phyloP scores from a whole-genome alignment of 2,797 vertebrate genomes.

The Nyctibius grandis region DNA sequence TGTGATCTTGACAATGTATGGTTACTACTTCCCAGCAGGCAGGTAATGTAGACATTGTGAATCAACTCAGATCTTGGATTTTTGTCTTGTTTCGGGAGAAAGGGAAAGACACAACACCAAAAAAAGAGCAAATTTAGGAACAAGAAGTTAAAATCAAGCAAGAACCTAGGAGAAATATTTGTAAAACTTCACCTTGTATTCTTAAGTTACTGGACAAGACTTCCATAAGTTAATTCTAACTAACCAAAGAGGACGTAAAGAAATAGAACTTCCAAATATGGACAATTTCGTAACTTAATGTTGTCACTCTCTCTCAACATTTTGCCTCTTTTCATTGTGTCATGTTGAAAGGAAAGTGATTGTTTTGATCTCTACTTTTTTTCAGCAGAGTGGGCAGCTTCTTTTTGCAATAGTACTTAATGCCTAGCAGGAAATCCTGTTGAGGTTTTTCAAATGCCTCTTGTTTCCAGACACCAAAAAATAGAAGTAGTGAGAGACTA shows the following conservation, averaged over 20 bases:
- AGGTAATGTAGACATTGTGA: neutral
- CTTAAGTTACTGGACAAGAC: neutral
- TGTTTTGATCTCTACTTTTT: neutral
- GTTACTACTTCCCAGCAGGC: neutral
- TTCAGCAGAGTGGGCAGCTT: neutral
- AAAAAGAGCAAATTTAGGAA: neutral
- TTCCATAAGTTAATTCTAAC: neutral
- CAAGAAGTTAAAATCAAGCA: neutral
- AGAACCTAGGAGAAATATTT: neutral
- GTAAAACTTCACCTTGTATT: neutral
- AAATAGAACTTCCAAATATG: neutral
- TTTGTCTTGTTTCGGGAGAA: neutral
- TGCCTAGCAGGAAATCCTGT: neutral
- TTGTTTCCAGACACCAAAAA: neutral
- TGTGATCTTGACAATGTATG: neutral
- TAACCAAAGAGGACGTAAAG: neutral
- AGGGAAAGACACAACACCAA: neutral
- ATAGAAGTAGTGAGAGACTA: neutral
- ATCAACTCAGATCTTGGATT: neutral
- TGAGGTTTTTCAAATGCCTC: neutral
- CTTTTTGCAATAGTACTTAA: neutral
- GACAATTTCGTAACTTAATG: neutral
- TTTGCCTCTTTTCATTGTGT: neutral
- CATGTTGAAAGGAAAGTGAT: neutral
- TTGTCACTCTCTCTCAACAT: neutral